Conservation (phyloP, 2,797 vertebrate genomes). For the Enteromius unitaeniatus region DNA sequence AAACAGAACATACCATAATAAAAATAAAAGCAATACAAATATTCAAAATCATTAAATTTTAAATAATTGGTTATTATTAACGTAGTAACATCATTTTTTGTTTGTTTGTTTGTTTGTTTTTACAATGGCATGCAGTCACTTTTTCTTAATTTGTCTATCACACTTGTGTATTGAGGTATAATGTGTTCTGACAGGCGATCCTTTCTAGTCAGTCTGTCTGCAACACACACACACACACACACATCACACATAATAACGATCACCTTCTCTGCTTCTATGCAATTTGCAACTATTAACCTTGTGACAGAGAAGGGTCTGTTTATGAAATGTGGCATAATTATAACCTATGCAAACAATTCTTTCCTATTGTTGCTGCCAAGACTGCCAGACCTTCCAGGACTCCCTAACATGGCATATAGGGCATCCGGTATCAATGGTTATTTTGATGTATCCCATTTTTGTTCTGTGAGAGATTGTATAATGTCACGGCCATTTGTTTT, state of each 20-base stretch:
- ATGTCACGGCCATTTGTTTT: slow-evolving; percentile 36
- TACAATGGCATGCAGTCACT: neutral
- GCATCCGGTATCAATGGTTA: neutral
- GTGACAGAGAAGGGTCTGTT: slow-evolving; percentile 48
- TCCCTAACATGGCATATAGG: neutral
- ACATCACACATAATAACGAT: slow-evolving; percentile 57
- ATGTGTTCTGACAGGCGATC: slow-evolving; percentile 55
- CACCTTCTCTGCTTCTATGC: slow-evolving; percentile 53
- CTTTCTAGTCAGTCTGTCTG: slow-evolving; percentile 3
- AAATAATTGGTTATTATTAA: neutral
- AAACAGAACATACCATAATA: neutral
- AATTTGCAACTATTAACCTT: slow-evolving; percentile 62
- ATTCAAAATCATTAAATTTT: neutral
- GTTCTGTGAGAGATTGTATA: slow-evolving; percentile 12
- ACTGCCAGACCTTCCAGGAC: neutral
- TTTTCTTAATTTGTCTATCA: slow-evolving; percentile 24
- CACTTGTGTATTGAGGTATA: slow-evolving; percentile 40
- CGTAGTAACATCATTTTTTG: neutral
- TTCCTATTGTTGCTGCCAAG: neutral
- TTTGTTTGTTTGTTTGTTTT: neutral
- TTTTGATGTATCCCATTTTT: slow-evolving; percentile 15
- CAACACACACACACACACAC: slow-evolving; percentile 35
- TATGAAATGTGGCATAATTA: slow-evolving; percentile 55
- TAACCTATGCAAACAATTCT: slow-evolving; percentile 26
- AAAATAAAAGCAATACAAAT: neutral